Conservation (phyloP, 2,113 vertebrate species). For the Solea senegalensis region DNA sequence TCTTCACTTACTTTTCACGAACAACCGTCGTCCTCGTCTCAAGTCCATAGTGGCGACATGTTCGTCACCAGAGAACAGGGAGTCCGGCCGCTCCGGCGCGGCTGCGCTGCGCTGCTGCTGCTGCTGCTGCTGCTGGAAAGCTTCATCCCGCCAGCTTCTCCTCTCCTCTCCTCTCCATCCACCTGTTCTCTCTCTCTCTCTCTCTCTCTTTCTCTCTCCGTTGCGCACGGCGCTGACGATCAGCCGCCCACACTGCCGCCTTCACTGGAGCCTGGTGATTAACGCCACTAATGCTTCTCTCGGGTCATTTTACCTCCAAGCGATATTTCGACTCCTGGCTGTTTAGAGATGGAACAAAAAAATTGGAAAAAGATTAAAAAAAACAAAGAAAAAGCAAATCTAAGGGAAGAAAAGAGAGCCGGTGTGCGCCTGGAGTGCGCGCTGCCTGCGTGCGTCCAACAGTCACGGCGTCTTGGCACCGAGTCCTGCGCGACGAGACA, state of each 20-base stretch:
- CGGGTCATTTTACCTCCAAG: constrained; percentile 17
- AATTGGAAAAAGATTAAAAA: not conserved
- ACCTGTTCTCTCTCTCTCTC: constrained; percentile 51
- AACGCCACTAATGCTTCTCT: constrained; percentile 1
- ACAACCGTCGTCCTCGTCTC: constrained; percentile 25
- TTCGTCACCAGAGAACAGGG: not conserved
- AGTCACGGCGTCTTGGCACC: constrained; percentile 15
- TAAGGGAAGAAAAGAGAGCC: not conserved
- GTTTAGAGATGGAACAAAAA: not conserved
- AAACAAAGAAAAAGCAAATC: not conserved
- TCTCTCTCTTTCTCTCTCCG: not conserved
- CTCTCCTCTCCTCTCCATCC: constrained; percentile 45
- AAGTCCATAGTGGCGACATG: constrained; percentile 31
- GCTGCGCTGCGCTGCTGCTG: constrained; percentile 21
- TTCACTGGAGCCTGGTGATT: constrained; percentile 6
- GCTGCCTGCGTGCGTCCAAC: constrained; percentile 11
- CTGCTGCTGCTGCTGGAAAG: constrained; percentile 16
- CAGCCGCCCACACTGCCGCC: constrained; percentile 11
- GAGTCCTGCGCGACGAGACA: not conserved
- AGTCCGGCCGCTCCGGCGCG: constrained; percentile 19
- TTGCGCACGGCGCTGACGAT: constrained; percentile 49
- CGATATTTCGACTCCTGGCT: constrained; percentile 15
- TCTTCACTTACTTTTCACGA: constrained; percentile 58
- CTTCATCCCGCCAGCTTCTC: constrained; percentile 47
- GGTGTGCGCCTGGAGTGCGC: constrained; percentile 28